These are phyloP conservation scores for Ostrea denselamellosa DNA, from an alignment of 1,140 invertebrate genomes.

Conservation along the genomic window DNA sequence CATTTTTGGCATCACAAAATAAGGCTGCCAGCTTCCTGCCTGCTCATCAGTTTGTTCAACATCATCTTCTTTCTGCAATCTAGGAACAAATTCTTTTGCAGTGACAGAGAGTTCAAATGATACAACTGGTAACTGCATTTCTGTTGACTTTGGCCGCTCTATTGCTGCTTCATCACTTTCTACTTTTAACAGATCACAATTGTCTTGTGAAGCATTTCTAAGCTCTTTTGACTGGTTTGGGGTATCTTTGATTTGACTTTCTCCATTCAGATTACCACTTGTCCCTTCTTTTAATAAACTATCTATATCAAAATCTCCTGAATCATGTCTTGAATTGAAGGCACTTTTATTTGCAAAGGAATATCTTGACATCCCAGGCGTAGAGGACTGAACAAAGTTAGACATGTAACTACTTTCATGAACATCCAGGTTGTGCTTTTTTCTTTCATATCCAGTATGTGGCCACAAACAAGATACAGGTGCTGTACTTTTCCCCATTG, in stretches of 20 bases:
- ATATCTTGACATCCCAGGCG: neutral
- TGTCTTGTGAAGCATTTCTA: neutral
- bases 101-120: conserved; percentile 49
- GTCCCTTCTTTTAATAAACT: conserved; percentile 16
- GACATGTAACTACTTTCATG: neutral
- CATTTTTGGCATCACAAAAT: conserved; percentile 42
- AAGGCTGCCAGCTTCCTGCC: neutral
- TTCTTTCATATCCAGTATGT: neutral
- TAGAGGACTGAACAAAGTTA: neutral
- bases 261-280: neutral
- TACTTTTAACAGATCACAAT: neutral
- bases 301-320: conserved; percentile 2
- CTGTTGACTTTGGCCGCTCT: conserved; percentile 14
- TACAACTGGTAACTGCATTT: conserved; percentile 40
- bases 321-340: neutral
- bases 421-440: neutral
- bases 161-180: neutral
- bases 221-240: neutral
- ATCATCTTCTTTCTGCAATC: conserved; percentile 15
- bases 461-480: neutral
- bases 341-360: conserved; percentile 36
- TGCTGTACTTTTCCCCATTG: neutral
- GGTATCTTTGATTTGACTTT: neutral
- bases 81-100: conserved; percentile 54
- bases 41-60: neutral